phyloP scores from a whole-genome alignment of 2,888 invertebrate genomes.

The Heliconius charithonia region DNA sequence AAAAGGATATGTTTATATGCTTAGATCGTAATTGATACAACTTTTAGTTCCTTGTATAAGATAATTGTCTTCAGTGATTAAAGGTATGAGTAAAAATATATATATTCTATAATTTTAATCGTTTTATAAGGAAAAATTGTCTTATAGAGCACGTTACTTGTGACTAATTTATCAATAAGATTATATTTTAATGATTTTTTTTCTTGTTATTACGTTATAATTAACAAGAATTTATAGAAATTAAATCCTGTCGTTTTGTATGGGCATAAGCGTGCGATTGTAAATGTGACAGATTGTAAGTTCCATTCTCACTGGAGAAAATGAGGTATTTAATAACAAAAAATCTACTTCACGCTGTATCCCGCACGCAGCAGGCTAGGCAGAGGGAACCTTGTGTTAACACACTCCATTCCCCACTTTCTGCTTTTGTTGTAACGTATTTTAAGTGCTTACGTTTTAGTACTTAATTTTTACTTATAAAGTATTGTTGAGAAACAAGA shows the following conservation, averaged over 20 bases:
- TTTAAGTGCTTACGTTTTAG: too few species aligned
- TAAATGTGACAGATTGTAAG: too few species aligned
- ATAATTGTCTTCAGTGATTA: background rate
- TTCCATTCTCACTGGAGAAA: too few species aligned
- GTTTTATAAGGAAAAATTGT: background rate
- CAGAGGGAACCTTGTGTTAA: too few species aligned
- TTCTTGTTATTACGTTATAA: too few species aligned
- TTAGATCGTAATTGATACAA: conserved; percentile 2
- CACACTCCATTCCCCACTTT: too few species aligned
- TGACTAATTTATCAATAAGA: background rate
- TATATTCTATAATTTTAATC: background rate
- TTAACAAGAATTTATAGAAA: background rate
- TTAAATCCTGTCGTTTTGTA: too few species aligned
- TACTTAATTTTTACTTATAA: background rate
- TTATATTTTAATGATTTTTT: background rate
- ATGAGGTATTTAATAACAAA: too few species aligned
- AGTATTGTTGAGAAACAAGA: background rate
- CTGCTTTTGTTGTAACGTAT: too few species aligned
- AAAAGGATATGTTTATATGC: background rate
- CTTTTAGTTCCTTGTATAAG: background rate
- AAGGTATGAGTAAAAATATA: background rate
- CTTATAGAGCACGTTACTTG: background rate
- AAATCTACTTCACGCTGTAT: too few species aligned
- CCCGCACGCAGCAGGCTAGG: too few species aligned
- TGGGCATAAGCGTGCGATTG: too few species aligned